Evolutionary conservation across 2,797 vertebrate species (phyloP).

Genomic region (Galago senegalensis): DNA sequence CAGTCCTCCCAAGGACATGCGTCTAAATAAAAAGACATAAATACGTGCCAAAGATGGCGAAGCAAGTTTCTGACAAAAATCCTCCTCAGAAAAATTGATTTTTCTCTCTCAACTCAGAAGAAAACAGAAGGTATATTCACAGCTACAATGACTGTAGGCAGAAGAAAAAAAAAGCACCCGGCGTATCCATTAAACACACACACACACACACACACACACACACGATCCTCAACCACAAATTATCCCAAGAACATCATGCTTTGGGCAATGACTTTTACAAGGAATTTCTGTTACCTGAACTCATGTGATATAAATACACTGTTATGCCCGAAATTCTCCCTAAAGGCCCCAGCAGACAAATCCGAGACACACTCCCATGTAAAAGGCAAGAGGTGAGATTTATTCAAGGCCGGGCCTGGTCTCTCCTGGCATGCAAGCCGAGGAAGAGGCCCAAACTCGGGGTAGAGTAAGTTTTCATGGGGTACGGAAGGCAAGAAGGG

Average conservation of each 20-base stretch:
- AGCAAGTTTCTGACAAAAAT: background rate
- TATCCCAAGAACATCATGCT: background rate
- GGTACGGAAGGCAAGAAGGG: too few species aligned
- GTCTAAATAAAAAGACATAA: too few species aligned
- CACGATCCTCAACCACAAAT: background rate
- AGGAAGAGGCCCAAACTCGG: too few species aligned
- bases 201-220: too few species aligned
- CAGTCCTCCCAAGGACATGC: accelerated
- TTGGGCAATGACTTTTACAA: background rate
- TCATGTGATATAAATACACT: background rate
- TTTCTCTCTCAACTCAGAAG: background rate
- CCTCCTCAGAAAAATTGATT: background rate
- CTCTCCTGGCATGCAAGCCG: too few species aligned
- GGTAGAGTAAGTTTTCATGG: too few species aligned
- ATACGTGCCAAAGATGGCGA: accelerated
- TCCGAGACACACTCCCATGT: too few species aligned
- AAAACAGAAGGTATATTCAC: background rate
- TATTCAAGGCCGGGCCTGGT: too few species aligned
- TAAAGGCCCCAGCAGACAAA: too few species aligned
- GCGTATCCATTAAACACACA: background rate
- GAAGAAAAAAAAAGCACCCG: background rate
- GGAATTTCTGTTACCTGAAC: background rate
- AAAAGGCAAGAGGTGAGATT: too few species aligned
- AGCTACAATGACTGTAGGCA: background rate
- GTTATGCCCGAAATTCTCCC: too few species aligned